These are phyloP conservation scores for Chloropsis cyanopogon DNA, from an alignment of 2,113 vertebrate species.

Conservation along the genomic window DNA sequence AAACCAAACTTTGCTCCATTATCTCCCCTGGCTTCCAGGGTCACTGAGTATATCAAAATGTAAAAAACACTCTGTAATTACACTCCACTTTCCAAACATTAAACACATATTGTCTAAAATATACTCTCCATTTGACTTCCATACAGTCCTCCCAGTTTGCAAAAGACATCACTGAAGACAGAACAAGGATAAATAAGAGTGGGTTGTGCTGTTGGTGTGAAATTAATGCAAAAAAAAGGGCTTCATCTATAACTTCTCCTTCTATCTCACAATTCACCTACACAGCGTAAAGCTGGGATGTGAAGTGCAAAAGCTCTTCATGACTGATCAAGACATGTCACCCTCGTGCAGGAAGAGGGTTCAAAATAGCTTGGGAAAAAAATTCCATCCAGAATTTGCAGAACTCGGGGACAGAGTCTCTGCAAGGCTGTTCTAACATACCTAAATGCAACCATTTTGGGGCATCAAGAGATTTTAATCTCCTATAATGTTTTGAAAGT, in stretches of 20 bases:
- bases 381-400: background rate
- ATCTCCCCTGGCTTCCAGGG: background rate
- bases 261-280: constrained; percentile 1
- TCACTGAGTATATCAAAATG: background rate
- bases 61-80: background rate
- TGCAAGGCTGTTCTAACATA: background rate
- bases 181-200: background rate
- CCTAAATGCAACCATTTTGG: background rate
- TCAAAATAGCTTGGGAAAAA: background rate
- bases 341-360: background rate
- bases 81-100: background rate
- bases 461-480: background rate
- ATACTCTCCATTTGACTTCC: background rate
- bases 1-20: background rate
- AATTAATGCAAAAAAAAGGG: background rate
- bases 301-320: constrained; percentile 4
- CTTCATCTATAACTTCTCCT: background rate
- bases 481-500: background rate
- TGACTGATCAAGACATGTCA: background rate
- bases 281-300: background rate
- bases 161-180: background rate
- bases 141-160: background rate
- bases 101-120: background rate
- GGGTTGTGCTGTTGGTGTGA: background rate
- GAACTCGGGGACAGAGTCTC: background rate